A percentile compares a stretch with the other conserved stretches of the same genome.
phyloP scores from a whole-genome alignment of 2,888 invertebrate genomes.

The Leptopilina myrica region DNA sequence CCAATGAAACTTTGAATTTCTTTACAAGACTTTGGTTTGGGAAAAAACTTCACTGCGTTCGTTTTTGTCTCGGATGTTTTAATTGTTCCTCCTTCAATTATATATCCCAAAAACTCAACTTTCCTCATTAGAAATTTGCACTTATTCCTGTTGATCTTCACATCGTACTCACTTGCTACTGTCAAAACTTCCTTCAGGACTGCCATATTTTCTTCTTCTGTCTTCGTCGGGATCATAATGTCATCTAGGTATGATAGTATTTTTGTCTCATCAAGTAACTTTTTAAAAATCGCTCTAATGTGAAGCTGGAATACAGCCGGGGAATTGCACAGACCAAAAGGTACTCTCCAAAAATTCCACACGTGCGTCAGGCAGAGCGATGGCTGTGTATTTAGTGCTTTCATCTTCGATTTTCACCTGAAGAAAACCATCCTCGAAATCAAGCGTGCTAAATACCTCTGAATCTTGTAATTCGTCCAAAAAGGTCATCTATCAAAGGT shows the following conservation, averaged over 20 bases:
- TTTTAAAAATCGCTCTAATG: background rate
- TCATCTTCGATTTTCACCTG: conserved; percentile 17
- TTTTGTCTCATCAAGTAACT: background rate
- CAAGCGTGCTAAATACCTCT: conserved; percentile 53
- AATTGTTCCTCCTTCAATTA: background rate
- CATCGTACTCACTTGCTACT: conserved; percentile 49
- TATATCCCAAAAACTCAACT: background rate
- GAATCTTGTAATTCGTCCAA: conserved; percentile 49
- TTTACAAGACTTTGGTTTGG: background rate
- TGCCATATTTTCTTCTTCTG: conserved; percentile 10
- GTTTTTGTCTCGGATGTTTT: background rate
- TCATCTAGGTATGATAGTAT: conserved; percentile 48
- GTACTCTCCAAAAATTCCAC: conserved; percentile 34
- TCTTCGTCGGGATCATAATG: conserved; percentile 39
- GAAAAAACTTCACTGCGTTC: conserved; percentile 44
- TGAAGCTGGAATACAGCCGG: conserved; percentile 41
- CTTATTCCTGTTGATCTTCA: conserved; percentile 58
- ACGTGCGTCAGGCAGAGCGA: conserved; percentile 1
- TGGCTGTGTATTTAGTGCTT: background rate
- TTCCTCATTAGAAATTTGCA: conserved; percentile 51
- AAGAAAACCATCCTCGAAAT: conserved; percentile 55
- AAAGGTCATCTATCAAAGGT: conserved; percentile 60
- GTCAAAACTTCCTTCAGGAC: conserved; percentile 49
- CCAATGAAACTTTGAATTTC: no score
- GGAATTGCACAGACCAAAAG: conserved; percentile 39